Percentiles rank a stretch among this genome's conserved stretches.
These are phyloP conservation scores for Tylochromis polylepis DNA, from an alignment of 2,113 vertebrate genomes.

Conservation along the genomic window DNA sequence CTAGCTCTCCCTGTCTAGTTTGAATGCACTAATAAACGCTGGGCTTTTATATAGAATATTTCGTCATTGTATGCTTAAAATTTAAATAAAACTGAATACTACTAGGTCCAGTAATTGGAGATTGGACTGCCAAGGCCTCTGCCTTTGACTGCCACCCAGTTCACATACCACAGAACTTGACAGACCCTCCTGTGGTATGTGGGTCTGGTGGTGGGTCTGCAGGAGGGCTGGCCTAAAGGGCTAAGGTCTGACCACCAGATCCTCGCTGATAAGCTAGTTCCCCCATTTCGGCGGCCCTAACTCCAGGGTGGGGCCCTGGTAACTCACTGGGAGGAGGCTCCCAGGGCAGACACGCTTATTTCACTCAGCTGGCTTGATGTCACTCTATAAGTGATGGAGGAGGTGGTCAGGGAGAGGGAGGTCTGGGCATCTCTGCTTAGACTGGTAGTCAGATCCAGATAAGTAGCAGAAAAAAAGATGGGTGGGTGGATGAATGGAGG, in stretches of 20 bases:
- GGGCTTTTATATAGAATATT: background rate
- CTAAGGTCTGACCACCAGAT: background rate
- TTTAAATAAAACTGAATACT: background rate
- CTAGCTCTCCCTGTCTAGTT: background rate
- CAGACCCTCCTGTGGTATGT: background rate
- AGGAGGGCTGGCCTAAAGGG: background rate
- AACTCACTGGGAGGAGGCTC: background rate
- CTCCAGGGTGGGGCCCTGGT: background rate
- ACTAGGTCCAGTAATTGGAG: background rate
- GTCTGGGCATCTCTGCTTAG: background rate
- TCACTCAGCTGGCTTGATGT: background rate
- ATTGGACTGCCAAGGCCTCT: background rate
- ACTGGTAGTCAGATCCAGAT: background rate
- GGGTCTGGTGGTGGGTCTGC: background rate
- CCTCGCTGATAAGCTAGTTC: background rate
- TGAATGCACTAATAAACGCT: background rate
- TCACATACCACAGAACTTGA: background rate
- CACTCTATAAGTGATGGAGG: background rate
- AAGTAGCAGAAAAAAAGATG: background rate
- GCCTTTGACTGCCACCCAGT: background rate
- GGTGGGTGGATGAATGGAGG: background rate
- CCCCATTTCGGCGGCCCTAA: background rate
- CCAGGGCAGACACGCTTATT: background rate
- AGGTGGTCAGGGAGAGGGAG: background rate
- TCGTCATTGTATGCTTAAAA: background rate